Base-by-base conservation (phyloP, 23 tunicate genomes). In the Ciona savignyi region DNA sequence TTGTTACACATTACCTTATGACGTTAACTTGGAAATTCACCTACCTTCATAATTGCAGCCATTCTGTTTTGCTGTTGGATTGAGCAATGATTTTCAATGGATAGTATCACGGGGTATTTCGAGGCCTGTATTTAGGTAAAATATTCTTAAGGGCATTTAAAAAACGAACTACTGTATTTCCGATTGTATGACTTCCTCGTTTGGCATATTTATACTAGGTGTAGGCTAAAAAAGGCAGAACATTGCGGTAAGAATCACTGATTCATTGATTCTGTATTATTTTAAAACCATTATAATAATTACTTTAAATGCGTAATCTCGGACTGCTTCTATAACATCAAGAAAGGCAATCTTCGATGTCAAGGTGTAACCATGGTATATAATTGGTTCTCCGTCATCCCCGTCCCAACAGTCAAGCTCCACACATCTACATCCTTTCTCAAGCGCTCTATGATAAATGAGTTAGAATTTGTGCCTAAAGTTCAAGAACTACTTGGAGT, bases 391-490 rank as follows among this genome's bases (percentile, higher is more conserved):
- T 3, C 77, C 89, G 51, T 89, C 79, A 25, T 82, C 96, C 1
- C 96, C 96, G 51, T 89, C 89, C 96, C 96, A 89, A 42, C 89
- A 83, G 33, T 89, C 96, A 29, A 89, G 67, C 66, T 89, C 96
- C 77, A 89, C 96, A 62, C 96, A 89, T 22, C 85, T 33, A 56
- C 96, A 89, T 2, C 96, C 96, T 68, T 42, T 66, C 25, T 80
- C 81, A 67, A 86, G 34, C n/a, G 93, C 93, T 70, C 93, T 86
- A 22, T 48, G 3, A 3, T 31, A 15, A 68, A 4, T n/a, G n/a
- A n/a, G n/a, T n/a, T n/a, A n/a, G n/a, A n/a, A n/a, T n/a, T n/a
- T n/a, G n/a, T n/a, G n/a, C n/a, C n/a, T n/a, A n/a, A n/a, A n/a
- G n/a, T n/a, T n/a, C n/a, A n/a, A n/a, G n/a, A n/a, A n/a, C n/a